Evolutionary conservation across 2,113 vertebrate genomes (phyloP).

Genomic region (Datnioides undecimradiatus): DNA sequence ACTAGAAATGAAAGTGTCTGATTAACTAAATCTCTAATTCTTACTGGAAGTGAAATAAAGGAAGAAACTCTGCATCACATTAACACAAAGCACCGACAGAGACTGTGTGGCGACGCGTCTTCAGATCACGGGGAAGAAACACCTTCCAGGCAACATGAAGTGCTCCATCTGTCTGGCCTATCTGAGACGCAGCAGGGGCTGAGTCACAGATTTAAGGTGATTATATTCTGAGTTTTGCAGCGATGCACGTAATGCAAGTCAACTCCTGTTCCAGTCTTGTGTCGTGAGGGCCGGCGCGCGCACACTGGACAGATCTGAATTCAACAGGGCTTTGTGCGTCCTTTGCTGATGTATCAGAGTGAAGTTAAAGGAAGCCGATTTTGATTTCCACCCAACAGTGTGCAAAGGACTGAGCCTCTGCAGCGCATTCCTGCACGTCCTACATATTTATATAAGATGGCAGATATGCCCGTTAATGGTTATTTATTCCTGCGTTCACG

Average conservation of each 20-base stretch:
- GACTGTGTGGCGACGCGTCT: background rate
- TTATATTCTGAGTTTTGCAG: conserved; percentile 30
- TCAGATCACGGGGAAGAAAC: conserved; percentile 12
- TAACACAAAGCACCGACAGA: background rate
- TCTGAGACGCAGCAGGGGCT: conserved; percentile 33
- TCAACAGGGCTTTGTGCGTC: background rate
- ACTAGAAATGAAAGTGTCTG: too few species aligned
- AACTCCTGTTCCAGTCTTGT: background rate
- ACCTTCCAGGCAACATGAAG: conserved; percentile 38
- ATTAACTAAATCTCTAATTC: too few species aligned
- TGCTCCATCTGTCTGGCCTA: conserved; percentile 41
- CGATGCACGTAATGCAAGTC: conserved; percentile 15
- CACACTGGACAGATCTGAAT: background rate
- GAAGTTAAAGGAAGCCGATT: background rate
- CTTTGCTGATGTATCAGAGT: background rate
- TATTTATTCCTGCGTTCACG: background rate
- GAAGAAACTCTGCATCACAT: too few species aligned
- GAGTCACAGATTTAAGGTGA: conserved; percentile 46
- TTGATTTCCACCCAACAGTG: background rate
- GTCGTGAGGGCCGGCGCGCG: background rate
- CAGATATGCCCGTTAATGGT: background rate
- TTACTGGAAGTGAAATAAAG: too few species aligned
- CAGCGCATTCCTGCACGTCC: background rate
- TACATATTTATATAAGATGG: background rate
- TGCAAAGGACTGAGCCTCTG: background rate